Evolutionary conservation across 2,888 invertebrate species (phyloP).

Genomic region (Quadroppia sp.): DNA sequence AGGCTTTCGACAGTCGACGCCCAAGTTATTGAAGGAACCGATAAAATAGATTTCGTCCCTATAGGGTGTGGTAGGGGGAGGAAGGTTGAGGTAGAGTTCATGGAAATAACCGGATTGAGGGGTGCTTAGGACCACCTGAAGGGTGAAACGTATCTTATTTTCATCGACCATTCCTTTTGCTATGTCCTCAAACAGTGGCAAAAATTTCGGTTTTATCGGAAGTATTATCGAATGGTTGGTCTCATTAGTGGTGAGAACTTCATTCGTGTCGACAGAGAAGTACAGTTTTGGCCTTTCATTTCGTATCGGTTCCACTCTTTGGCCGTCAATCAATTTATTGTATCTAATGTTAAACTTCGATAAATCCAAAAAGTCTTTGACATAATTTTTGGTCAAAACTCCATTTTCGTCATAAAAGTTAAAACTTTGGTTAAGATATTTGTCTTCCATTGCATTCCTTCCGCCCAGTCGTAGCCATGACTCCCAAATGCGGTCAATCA

Average conservation of each 20-base stretch:
- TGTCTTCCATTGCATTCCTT: not conserved
- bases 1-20: not conserved
- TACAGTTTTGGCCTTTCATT: not conserved
- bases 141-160: not conserved
- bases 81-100: not conserved
- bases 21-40: not conserved
- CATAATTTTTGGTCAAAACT: not conserved
- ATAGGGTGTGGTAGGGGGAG: not conserved
- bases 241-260: not conserved
- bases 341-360: slow-evolving; percentile 1
- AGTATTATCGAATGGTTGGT: not conserved
- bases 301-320: not conserved
- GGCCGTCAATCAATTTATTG: not conserved
- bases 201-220: not conserved
- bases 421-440: not conserved
- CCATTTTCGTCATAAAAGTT: not conserved
- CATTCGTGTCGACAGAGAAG: not conserved
- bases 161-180: not conserved
- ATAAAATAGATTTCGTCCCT: not conserved
- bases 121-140: not conserved
- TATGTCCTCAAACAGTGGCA: not conserved
- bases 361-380: not conserved
- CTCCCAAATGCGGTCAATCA: not conserved
- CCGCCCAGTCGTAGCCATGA: not conserved
- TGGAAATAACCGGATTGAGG: not conserved